Percentiles rank a stretch among this genome's conserved stretches.
phyloP scores from a whole-genome alignment of 2,113 vertebrate genomes.

The Onychorhynchus coronatus region DNA sequence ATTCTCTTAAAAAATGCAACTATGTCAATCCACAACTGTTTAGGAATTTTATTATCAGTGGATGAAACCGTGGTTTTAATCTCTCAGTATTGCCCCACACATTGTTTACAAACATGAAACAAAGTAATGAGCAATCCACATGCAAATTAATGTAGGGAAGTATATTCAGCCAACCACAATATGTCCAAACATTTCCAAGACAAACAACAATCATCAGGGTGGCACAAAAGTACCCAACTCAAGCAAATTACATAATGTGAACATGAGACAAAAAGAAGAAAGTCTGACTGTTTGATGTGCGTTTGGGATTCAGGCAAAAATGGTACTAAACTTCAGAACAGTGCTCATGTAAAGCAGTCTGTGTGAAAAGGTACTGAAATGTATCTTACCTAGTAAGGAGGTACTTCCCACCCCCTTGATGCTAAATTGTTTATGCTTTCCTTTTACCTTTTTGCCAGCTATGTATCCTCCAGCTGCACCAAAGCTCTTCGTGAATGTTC shows the following conservation, averaged over 20 bases:
- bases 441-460: constrained; percentile 88
- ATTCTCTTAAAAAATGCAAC: neutral
- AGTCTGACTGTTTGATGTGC: neutral
- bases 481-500: constrained; percentile 95
- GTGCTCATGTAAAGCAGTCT: neutral
- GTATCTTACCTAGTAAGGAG: neutral
- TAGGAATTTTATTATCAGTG: constrained; percentile 38
- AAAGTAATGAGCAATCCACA: neutral
- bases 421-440: neutral
- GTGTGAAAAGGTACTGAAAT: neutral
- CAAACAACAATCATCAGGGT: constrained; percentile 12
- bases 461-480: constrained; percentile 89
- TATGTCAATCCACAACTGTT: neutral
- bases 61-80: constrained; percentile 32
- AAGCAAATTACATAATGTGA: constrained; percentile 39
- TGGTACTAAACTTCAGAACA: neutral
- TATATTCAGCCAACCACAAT: constrained; percentile 20
- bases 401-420: neutral
- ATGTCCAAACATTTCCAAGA: constrained; percentile 40
- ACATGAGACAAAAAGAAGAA: constrained; percentile 19
- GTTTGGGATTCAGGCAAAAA: neutral
- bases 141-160: constrained; percentile 33
- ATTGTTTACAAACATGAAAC: constrained; percentile 34
- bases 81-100: neutral
- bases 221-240: constrained; percentile 4